phyloP scores from a whole-genome alignment of 2,113 vertebrate genomes.

The Terrapene triunguis region DNA sequence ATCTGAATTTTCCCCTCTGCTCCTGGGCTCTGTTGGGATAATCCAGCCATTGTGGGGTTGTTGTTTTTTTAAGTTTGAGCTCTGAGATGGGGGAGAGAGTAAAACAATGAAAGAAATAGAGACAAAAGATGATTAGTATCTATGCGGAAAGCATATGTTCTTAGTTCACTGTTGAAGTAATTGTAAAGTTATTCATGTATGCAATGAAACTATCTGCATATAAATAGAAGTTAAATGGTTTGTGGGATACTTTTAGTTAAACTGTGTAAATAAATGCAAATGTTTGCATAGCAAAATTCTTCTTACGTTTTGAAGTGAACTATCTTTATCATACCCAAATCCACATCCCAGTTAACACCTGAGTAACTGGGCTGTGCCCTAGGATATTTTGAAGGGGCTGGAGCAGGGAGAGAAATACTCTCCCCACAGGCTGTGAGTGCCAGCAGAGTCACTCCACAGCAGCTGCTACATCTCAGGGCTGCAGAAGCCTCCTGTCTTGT shows the following conservation, averaged over 20 bases:
- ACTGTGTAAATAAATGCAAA: neutral
- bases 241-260: neutral
- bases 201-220: neutral
- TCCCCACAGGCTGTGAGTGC: neutral
- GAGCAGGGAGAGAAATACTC: neutral
- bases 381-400: neutral
- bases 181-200: neutral
- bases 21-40: too few species aligned
- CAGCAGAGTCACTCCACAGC: neutral
- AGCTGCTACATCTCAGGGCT: neutral
- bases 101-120: neutral
- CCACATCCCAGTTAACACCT: neutral
- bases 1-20: accelerated
- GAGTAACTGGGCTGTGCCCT: accelerated
- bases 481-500: neutral
- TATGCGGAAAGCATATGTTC: neutral
- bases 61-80: neutral
- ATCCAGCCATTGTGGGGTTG: accelerated
- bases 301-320: neutral
- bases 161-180: neutral
- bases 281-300: neutral
- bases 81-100: neutral
- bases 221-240: neutral
- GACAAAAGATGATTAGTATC: neutral
- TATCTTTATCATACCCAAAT: accelerated